Evolutionary conservation across 1,140 invertebrate species (phyloP).

Genomic region (Sycophila sp.): DNA sequence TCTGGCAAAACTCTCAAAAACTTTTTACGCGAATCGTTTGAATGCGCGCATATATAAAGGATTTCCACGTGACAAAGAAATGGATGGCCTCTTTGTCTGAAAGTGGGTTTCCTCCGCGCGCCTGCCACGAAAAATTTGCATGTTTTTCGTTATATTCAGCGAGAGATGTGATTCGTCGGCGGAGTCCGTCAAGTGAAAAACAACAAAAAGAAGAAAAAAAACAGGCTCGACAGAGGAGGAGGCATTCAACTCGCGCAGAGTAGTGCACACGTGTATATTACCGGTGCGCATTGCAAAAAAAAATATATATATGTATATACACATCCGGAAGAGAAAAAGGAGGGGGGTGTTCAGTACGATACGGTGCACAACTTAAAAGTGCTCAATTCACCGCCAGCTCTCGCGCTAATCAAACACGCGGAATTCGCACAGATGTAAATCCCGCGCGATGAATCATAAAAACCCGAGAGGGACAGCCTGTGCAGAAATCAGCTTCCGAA

Average conservation of each 20-base stretch:
- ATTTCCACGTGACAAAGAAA: not conserved
- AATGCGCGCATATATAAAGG: not conserved
- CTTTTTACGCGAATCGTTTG: too few species aligned
- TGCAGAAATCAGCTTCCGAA: slow-evolving; percentile 17
- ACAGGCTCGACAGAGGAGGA: not conserved
- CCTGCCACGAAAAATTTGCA: not conserved
- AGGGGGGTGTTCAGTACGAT: not conserved
- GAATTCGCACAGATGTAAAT: slow-evolving; percentile 32
- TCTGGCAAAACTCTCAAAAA: too few species aligned
- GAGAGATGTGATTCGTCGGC: slow-evolving; percentile 3
- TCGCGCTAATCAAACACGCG: slow-evolving; percentile 11
- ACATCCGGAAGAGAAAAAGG: too few species aligned
- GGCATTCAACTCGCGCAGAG: not conserved
- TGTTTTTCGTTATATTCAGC: too few species aligned
- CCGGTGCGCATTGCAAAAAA: not conserved
- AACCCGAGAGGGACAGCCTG: not conserved
- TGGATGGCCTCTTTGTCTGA: not conserved
- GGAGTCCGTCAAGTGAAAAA: too few species aligned
- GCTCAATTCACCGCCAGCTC: not conserved
- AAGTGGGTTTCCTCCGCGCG: slow-evolving; percentile 1
- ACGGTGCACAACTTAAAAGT: slow-evolving; percentile 21
- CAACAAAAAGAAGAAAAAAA: not conserved
- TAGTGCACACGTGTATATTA: not conserved
- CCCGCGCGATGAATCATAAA: slow-evolving; percentile 21
- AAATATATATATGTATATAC: too few species aligned